phyloP scores from a whole-genome alignment of 1,140 invertebrate genomes.

The Bombus sylvicola region DNA sequence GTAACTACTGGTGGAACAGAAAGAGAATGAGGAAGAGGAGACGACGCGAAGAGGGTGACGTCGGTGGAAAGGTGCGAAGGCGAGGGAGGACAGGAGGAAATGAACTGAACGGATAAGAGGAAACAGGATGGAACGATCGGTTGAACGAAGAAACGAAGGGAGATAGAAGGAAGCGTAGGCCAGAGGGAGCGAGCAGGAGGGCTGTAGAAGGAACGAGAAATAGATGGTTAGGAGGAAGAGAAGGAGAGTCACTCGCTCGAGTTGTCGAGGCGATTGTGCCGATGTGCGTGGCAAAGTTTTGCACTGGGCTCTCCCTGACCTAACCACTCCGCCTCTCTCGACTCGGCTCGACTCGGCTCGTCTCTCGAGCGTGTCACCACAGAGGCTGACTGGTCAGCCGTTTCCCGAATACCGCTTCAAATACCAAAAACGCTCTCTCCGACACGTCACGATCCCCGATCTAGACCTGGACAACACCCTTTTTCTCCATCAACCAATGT shows the following conservation, averaged over 20 bases:
- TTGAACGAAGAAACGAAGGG: conserved; percentile 5
- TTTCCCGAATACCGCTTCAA: conserved; percentile 50
- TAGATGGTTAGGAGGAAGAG: conserved; percentile 43
- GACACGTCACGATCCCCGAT: background rate
- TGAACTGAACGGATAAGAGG: conserved; percentile 23
- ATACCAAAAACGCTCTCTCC: conserved; percentile 23
- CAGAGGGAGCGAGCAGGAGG: conserved; percentile 26
- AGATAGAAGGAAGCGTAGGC: background rate
- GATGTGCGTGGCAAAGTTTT: conserved; percentile 77
- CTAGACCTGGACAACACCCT: background rate
- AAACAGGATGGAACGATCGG: conserved; percentile 4
- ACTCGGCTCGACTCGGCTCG: conserved; percentile 35
- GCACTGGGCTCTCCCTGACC: conserved; percentile 78
- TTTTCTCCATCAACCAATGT: background rate
- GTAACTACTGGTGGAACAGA: background rate
- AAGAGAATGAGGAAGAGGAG: conserved; percentile 62
- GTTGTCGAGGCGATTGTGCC: conserved; percentile 73
- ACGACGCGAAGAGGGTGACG: conserved; percentile 63
- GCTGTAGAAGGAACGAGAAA: conserved; percentile 38
- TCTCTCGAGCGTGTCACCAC: conserved; percentile 14
- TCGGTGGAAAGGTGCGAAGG: conserved; percentile 66
- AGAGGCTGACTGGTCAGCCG: conserved; percentile 21
- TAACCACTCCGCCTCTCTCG: conserved; percentile 76
- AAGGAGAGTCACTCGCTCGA: conserved; percentile 61
- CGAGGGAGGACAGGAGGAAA: conserved; percentile 63